phyloP scores from a whole-genome alignment of 2,113 vertebrate species.

The Callipepla californica region DNA sequence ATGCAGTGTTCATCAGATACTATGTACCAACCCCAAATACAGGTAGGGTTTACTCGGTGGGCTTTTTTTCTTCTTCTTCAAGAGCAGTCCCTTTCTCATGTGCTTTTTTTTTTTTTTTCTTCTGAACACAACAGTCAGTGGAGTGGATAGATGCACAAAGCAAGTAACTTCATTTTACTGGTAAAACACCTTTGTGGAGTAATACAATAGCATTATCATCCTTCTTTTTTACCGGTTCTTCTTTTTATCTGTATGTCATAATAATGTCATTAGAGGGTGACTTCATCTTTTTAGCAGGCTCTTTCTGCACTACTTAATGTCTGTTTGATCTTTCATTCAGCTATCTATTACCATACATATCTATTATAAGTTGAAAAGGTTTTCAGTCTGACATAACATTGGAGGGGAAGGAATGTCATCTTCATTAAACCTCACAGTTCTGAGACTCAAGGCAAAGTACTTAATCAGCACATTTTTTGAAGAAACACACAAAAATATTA shows the following conservation, averaged over 20 bases:
- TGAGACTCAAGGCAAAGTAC: constrained; percentile 32
- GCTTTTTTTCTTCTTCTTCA: constrained; percentile 49
- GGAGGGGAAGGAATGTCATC: constrained; percentile 57
- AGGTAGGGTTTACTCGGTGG: constrained; percentile 53
- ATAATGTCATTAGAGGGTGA: constrained; percentile 72
- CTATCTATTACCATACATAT: constrained; percentile 58
- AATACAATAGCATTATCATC: constrained; percentile 58
- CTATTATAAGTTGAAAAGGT: constrained; percentile 71
- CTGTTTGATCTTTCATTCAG: constrained; percentile 73
- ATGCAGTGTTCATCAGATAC: constrained; percentile 67
- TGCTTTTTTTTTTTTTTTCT: neutral
- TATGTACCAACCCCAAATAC: constrained; percentile 51
- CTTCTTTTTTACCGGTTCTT: constrained; percentile 65
- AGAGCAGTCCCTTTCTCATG: neutral
- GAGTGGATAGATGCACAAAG: constrained; percentile 21
- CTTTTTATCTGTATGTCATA: constrained; percentile 75
- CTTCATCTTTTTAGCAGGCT: constrained; percentile 73
- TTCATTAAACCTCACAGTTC: constrained; percentile 58
- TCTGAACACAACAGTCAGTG: constrained; percentile 10
- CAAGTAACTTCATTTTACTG: constrained; percentile 55
- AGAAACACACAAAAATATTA: constrained; percentile 5
- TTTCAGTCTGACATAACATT: constrained; percentile 69
- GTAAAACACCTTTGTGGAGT: constrained; percentile 57
- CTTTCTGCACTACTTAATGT: constrained; percentile 66
- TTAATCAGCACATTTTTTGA: constrained; percentile 67